phyloP scores from a whole-genome alignment of 1,140 invertebrate genomes.

The Trichonephila clavata region DNA sequence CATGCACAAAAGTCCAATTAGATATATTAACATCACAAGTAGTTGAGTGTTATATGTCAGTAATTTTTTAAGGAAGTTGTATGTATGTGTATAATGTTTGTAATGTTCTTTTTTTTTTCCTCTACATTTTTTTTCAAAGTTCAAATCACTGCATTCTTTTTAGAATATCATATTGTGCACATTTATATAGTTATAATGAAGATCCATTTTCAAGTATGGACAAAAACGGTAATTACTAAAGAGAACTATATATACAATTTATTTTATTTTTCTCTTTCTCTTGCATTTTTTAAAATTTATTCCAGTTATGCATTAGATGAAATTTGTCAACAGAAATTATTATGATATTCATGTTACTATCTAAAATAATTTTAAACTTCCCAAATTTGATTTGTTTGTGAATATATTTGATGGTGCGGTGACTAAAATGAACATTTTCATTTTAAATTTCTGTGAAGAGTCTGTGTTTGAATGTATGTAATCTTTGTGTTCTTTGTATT shows the following conservation, averaged over 20 bases:
- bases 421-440: too few species aligned
- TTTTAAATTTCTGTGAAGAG: too few species aligned
- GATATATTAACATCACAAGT: constrained; percentile 57
- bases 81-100: neutral
- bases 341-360: too few species aligned
- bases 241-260: neutral
- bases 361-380: too few species aligned
- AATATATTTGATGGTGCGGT: too few species aligned
- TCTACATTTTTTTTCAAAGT: constrained; percentile 17
- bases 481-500: too few species aligned
- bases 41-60: neutral
- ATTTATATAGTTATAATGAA: neutral
- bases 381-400: too few species aligned
- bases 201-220: neutral
- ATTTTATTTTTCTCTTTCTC: neutral
- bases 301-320: too few species aligned
- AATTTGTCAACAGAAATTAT: too few species aligned
- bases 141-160: constrained; percentile 16
- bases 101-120: neutral
- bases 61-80: neutral
- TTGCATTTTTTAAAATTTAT: neutral
- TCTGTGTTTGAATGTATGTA: too few species aligned
- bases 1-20: constrained; percentile 11
- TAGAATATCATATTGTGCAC: constrained; percentile 28
- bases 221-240: neutral